Conservation (phyloP, 64 coral and sea anemone species). For the Montipora efflorescens region DNA sequence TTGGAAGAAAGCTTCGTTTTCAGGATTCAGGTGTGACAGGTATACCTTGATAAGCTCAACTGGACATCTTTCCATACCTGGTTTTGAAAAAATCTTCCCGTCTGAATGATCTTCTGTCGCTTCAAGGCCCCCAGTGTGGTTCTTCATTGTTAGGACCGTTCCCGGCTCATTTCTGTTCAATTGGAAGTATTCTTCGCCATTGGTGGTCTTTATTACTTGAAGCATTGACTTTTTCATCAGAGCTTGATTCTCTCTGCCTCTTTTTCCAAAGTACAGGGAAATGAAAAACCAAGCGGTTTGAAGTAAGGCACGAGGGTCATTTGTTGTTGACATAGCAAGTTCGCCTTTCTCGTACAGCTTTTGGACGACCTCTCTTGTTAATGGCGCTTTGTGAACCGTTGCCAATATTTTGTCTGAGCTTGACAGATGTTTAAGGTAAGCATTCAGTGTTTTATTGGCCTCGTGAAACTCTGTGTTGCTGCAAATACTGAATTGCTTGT, state of each 20-base stretch:
- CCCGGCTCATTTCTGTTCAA: neutral
- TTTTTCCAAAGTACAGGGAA: too few species aligned
- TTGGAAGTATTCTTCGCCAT: neutral
- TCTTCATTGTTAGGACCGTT: neutral
- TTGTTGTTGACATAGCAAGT: too few species aligned
- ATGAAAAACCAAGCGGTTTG: too few species aligned
- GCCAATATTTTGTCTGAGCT: too few species aligned
- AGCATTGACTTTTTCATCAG: neutral
- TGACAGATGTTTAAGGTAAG: too few species aligned
- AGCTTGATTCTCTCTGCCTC: neutral
- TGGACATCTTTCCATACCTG: neutral
- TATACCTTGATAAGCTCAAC: neutral
- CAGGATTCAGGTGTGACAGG: neutral
- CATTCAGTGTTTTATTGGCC: too few species aligned
- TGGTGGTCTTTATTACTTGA: neutral
- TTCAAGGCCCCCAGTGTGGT: neutral
- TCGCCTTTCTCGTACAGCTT: too few species aligned
- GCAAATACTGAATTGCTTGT: too few species aligned
- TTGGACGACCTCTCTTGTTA: too few species aligned
- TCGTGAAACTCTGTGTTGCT: too few species aligned
- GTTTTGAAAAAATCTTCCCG: neutral
- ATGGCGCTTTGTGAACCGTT: too few species aligned
- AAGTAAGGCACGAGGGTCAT: too few species aligned
- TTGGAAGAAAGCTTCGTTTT: neutral
- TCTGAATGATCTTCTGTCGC: neutral